Conservation (phyloP, 2,888 invertebrate genomes). For the Opisthograptis luteolata region DNA sequence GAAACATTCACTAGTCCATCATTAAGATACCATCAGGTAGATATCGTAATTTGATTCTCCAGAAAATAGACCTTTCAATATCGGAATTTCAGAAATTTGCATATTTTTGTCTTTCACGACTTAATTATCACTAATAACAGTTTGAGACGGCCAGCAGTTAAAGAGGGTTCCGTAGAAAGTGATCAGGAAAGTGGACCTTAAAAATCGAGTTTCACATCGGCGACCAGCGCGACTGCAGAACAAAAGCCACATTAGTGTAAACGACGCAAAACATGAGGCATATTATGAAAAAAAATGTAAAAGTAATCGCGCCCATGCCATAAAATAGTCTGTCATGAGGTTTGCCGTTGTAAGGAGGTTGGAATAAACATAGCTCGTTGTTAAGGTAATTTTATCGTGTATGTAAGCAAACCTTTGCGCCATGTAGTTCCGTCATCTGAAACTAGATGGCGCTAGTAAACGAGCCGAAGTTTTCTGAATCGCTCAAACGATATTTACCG, state of each 20-base stretch:
- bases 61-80: neutral
- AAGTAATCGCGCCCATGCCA: too few species aligned
- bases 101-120: constrained; percentile 5
- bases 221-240: neutral
- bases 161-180: constrained; percentile 29
- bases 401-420: too few species aligned
- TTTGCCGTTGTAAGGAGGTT: too few species aligned
- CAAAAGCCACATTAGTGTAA: neutral
- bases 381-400: too few species aligned
- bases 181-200: constrained; percentile 44
- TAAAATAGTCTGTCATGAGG: too few species aligned
- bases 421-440: too few species aligned
- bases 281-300: too few species aligned
- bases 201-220: constrained; percentile 27
- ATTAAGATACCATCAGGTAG: neutral
- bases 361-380: too few species aligned
- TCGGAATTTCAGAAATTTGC: neutral
- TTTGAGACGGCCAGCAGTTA: constrained; percentile 19
- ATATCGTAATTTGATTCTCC: neutral
- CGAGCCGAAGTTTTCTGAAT: too few species aligned
- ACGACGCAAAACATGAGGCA: neutral
- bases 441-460: too few species aligned
- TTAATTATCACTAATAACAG: constrained; percentile 19
- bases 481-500: too few species aligned
- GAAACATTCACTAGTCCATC: too few species aligned